These are phyloP conservation scores for human DNA, from an alignment of 2,113 vertebrate genomes.

Conservation along the genomic window DNA sequence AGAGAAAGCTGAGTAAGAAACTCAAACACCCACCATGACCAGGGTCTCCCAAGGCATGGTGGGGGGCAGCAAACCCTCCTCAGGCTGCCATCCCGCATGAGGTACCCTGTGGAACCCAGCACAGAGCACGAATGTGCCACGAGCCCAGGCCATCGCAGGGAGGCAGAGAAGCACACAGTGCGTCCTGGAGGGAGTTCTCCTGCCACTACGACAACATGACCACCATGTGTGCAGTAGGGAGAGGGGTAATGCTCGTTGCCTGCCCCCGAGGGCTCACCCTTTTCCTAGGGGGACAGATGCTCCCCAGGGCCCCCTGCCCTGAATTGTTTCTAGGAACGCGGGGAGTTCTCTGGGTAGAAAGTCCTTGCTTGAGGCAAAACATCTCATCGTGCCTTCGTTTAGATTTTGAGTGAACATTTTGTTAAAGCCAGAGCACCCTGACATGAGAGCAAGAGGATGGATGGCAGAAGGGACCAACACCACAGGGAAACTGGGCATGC, in stretches of 20 bases:
- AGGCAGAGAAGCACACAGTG: background rate
- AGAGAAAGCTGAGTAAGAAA: background rate
- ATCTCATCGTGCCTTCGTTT: rapidly evolving
- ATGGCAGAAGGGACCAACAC: rapidly evolving
- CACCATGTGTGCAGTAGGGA: rapidly evolving
- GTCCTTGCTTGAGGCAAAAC: background rate
- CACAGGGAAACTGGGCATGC: background rate
- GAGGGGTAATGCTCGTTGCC: rapidly evolving
- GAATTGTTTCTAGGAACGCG: background rate
- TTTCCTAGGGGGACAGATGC: rapidly evolving
- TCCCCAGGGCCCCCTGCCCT: background rate
- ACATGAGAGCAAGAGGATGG: background rate
- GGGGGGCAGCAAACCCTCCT: background rate
- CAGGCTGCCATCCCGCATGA: background rate
- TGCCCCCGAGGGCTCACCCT: background rate
- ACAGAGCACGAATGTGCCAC: rapidly evolving
- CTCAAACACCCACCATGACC: background rate
- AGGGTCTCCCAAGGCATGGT: background rate
- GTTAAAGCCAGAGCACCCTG: rapidly evolving
- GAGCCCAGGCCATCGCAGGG: rapidly evolving
- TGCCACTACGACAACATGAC: too few relatives aligned
- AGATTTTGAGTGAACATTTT: background rate
- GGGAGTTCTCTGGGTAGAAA: background rate
- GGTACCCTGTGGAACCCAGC: background rate
- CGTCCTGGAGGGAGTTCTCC: background rate